A percentile compares a stretch with the other conserved stretches of the same genome.
Evolutionary conservation across 2,888 invertebrate genomes (phyloP).

Genomic region (Lordiphosa fenestrarum): DNA sequence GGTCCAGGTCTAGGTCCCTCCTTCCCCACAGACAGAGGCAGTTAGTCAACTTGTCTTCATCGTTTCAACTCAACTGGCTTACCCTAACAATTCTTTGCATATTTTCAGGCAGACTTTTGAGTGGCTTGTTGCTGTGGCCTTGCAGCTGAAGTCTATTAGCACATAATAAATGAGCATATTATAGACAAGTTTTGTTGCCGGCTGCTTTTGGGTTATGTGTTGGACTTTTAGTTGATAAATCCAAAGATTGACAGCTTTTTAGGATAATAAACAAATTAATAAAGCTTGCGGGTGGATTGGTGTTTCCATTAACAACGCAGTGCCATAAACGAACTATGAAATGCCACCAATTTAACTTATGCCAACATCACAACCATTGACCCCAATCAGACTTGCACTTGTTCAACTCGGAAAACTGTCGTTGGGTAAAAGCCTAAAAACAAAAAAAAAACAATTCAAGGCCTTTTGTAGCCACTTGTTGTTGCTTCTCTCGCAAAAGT

Average conservation of each 20-base stretch:
- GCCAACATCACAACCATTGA: constrained; percentile 35
- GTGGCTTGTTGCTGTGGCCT: constrained; percentile 46
- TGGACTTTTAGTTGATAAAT: constrained; percentile 18
- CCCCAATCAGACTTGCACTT: constrained; percentile 46
- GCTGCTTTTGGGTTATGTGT: constrained; percentile 23
- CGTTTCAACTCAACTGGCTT: constrained; percentile 17
- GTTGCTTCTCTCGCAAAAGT: constrained; percentile 16
- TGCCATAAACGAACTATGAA: no score
- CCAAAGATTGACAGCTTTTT: constrained; percentile 36
- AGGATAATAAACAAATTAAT: background rate
- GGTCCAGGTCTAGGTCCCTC: constrained; percentile 10
- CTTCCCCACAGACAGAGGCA: constrained; percentile 14
- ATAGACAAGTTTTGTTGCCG: constrained; percentile 26
- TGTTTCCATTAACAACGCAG: no score
- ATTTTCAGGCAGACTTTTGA: constrained; percentile 44
- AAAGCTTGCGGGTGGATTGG: no score
- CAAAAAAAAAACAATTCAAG: constrained; percentile 29
- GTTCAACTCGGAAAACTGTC: constrained; percentile 31
- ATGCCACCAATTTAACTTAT: constrained; percentile 2
- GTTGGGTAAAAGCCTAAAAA: constrained; percentile 16
- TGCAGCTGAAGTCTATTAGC: constrained; percentile 50
- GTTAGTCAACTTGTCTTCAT: constrained; percentile 52
- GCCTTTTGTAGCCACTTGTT: constrained; percentile 55
- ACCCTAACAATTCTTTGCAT: constrained; percentile 61
- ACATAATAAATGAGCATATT: constrained; percentile 65